Evolutionary conservation across 2,888 invertebrate genomes (phyloP).

Genomic region (Netelia virgata): DNA sequence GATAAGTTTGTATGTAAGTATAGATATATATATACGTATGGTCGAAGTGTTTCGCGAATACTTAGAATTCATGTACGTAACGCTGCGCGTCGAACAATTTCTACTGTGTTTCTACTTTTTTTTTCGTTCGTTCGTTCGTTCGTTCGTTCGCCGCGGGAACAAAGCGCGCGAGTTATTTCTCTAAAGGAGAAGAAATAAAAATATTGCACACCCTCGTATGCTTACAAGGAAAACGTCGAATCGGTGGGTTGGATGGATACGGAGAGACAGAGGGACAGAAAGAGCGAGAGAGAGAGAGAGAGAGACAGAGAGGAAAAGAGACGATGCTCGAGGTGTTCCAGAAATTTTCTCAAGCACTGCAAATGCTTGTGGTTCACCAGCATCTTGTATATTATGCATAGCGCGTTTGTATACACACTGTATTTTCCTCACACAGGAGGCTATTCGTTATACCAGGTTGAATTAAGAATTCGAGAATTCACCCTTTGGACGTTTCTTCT

Average conservation of each 20-base stretch:
- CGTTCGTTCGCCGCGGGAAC: conserved; percentile 30
- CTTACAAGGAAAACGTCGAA: conserved; percentile 50
- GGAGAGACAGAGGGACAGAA: conserved; percentile 35
- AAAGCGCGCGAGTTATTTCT: conserved; percentile 51
- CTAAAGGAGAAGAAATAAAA: conserved; percentile 18
- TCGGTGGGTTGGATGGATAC: conserved; percentile 27
- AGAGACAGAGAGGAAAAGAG: conserved; percentile 28
- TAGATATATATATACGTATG: conserved; percentile 20
- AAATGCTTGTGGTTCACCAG: conserved; percentile 6
- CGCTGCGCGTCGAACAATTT: conserved; percentile 56
- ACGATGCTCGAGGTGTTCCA: conserved; percentile 42
- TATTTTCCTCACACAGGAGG: neutral
- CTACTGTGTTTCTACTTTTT: conserved; percentile 9
- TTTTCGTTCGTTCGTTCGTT: neutral
- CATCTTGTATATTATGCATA: conserved; percentile 14
- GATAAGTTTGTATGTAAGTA: conserved; percentile 22
- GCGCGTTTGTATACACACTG: neutral
- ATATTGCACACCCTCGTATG: conserved; percentile 49
- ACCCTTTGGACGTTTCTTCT: neutral
- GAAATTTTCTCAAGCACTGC: conserved; percentile 60
- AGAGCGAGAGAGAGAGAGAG: conserved; percentile 36
- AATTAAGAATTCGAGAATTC: conserved; percentile 58
- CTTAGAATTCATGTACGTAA: conserved; percentile 63
- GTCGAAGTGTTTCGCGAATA: conserved; percentile 49
- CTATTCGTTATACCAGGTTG: conserved; percentile 4